Evolutionary conservation across 2,888 invertebrate genomes (phyloP).

Genomic region (Tenthredo distinguenda): DNA sequence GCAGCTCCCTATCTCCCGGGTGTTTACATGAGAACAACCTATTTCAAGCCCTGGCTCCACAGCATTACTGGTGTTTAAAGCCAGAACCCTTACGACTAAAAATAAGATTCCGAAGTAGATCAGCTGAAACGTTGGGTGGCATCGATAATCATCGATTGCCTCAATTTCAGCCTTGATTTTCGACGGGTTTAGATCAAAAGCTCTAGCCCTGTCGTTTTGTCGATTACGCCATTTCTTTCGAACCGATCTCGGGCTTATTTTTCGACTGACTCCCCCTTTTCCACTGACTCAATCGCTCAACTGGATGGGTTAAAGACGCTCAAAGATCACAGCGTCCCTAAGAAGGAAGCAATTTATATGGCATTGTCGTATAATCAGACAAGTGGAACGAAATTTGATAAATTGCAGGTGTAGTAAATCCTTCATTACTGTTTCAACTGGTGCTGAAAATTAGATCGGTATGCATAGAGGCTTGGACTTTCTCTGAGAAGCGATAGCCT

Average conservation of each 20-base stretch:
- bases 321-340: background rate
- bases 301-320: background rate
- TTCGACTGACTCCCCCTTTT: constrained; percentile 7
- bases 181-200: background rate
- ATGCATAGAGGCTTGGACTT: background rate
- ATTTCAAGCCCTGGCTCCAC: constrained; percentile 94
- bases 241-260: constrained; percentile 29
- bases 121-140: background rate
- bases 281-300: background rate
- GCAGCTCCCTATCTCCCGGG: constrained; percentile 95
- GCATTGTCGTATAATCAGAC: background rate
- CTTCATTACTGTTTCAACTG: background rate
- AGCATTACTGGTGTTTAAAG: constrained; percentile 87
- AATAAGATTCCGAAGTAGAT: background rate
- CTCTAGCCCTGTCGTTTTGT: background rate
- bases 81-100: constrained; percentile 4
- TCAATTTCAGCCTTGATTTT: background rate
- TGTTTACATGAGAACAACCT: constrained; percentile 96
- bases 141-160: background rate
- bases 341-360: background rate
- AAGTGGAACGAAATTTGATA: background rate
- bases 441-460: background rate
- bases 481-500: background rate
- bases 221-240: background rate
- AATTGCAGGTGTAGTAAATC: background rate